Percentiles rank a stretch among this genome's conserved stretches.
These are phyloP conservation scores for Sebastes diaconus DNA, from an alignment of 2,797 vertebrate species.

Conservation along the genomic window DNA sequence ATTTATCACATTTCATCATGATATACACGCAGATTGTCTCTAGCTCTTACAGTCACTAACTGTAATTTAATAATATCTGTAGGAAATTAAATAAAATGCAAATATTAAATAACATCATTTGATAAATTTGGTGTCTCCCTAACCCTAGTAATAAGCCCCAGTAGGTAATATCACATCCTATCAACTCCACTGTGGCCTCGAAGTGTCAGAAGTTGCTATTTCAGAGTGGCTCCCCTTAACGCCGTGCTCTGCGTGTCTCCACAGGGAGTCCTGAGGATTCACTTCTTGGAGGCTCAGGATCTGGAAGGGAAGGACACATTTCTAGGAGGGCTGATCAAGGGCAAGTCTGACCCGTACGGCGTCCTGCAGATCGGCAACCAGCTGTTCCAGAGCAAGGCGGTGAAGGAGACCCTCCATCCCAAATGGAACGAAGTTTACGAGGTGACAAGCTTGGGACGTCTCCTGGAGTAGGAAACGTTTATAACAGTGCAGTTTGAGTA, in stretches of 20 bases:
- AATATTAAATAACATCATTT: background rate
- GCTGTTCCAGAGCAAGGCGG: conserved; percentile 94
- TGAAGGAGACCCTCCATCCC: conserved; percentile 94
- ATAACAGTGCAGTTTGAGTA: background rate
- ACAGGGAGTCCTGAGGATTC: conserved; percentile 94
- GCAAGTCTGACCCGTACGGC: conserved; percentile 97
- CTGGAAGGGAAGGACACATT: conserved; percentile 95
- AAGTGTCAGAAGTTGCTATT: conserved; percentile 32
- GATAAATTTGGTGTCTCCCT: background rate
- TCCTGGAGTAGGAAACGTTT: background rate
- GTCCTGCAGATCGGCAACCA: conserved; percentile 93
- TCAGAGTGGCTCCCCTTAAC: background rate
- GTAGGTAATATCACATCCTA: conserved; percentile 7
- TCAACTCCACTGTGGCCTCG: background rate
- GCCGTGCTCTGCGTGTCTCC: background rate
- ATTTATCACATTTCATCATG: background rate
- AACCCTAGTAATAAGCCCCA: background rate
- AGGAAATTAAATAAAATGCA: background rate
- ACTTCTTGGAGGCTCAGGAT: conserved; percentile 96
- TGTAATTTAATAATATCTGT: background rate
- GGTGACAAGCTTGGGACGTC: conserved; percentile 75
- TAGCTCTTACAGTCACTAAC: no score
- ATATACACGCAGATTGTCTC: fast-evolving
- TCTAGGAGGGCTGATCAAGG: conserved; percentile 94
- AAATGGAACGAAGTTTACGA: conserved; percentile 98